Percentiles rank a stretch among this genome's conserved stretches.
Evolutionary conservation across 2,888 invertebrate species (phyloP).

Genomic region (Eupelmus urozonus): DNA sequence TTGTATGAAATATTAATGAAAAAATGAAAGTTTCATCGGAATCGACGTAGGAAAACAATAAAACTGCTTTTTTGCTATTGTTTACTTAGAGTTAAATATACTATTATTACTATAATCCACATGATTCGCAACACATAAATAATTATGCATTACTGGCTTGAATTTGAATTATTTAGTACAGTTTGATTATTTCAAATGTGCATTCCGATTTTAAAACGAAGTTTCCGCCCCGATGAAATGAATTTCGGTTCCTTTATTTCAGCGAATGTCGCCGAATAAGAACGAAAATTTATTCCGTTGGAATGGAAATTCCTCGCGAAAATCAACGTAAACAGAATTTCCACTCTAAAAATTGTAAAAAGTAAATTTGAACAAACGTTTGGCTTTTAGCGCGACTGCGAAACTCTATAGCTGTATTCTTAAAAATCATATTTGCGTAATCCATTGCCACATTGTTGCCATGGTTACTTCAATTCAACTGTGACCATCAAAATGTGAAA

Average conservation of each 20-base stretch:
- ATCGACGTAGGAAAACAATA: too few relatives aligned
- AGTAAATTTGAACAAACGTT: neutral
- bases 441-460: too few relatives aligned
- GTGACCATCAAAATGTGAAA: neutral
- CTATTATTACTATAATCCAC: too few relatives aligned
- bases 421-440: too few relatives aligned
- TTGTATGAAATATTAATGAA: too few relatives aligned
- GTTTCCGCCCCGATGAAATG: neutral
- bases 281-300: conserved; percentile 24
- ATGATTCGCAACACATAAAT: too few relatives aligned
- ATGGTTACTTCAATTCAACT: too few relatives aligned
- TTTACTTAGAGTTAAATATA: too few relatives aligned
- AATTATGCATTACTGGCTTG: too few relatives aligned
- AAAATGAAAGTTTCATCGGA: too few relatives aligned
- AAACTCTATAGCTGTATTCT: too few relatives aligned
- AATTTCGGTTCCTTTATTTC: conserved; percentile 18
- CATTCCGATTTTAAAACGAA: neutral
- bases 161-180: neutral
- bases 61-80: too few relatives aligned
- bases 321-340: conserved; percentile 29
- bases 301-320: conserved; percentile 11
- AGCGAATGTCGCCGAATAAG: neutral
- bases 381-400: neutral
- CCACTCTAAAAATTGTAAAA: neutral
- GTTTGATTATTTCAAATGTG: neutral